Percentiles rank a stretch among this genome's conserved stretches.
These are phyloP conservation scores for Heliconius himera DNA, from an alignment of 1,140 invertebrate species.

Conservation along the genomic window DNA sequence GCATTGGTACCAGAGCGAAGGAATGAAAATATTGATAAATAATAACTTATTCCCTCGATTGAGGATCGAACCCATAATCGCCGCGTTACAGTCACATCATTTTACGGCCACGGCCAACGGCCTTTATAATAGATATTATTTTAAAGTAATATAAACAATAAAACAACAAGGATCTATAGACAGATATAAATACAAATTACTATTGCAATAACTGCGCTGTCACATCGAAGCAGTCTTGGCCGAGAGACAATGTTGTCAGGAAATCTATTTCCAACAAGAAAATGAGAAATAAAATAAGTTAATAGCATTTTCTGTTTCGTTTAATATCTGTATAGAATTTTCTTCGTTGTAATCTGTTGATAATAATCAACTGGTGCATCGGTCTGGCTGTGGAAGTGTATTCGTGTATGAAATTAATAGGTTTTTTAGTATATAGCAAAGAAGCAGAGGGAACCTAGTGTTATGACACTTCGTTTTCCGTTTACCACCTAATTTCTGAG, in stretches of 20 bases:
- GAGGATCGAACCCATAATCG: no score
- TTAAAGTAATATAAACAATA: not conserved
- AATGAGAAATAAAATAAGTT: slow-evolving; percentile 22
- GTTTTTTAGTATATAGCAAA: not conserved
- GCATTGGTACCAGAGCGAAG: no score
- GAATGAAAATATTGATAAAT: no score
- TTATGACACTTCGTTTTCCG: no score
- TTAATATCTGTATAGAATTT: slow-evolving; percentile 19
- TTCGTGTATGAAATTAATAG: not conserved
- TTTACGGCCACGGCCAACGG: no score
- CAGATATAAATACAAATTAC: not conserved
- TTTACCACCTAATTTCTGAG: no score
- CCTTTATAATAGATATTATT: no score
- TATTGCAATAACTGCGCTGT: slow-evolving; percentile 18
- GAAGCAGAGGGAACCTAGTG: no score
- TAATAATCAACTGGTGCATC: not conserved
- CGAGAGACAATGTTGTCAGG: slow-evolving; percentile 16
- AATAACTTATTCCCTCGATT: no score
- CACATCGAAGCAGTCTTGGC: slow-evolving; percentile 17
- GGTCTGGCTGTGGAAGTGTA: not conserved
- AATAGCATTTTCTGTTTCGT: slow-evolving; percentile 21
- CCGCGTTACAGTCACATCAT: no score
- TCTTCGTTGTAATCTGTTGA: not conserved
- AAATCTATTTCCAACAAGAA: slow-evolving; percentile 19
- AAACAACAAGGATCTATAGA: not conserved